Conservation (phyloP, 2,888 invertebrate genomes). For the Parnassius mnemosyne region DNA sequence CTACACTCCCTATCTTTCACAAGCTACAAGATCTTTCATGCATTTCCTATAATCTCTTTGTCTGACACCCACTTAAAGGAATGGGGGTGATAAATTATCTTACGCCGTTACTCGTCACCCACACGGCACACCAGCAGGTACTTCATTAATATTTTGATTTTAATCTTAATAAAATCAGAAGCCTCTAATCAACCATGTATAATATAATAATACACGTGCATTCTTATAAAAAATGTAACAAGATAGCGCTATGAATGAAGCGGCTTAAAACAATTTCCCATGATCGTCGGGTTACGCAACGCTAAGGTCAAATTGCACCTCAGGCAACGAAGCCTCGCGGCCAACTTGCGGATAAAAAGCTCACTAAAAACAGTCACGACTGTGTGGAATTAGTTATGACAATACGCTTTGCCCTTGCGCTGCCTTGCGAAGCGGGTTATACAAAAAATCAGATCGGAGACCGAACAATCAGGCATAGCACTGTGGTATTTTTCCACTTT, state of each 20-base stretch:
- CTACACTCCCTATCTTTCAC: too few species aligned
- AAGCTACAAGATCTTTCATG: too few species aligned
- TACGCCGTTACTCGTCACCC: too few species aligned
- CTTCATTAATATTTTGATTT: too few species aligned
- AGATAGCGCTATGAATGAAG: slow-evolving; percentile 8
- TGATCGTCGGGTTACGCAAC: slow-evolving; percentile 17
- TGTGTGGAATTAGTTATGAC: slow-evolving; percentile 1
- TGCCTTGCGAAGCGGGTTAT: slow-evolving; percentile 1
- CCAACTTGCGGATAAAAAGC: slow-evolving; percentile 11
- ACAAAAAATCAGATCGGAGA: slow-evolving; percentile 1
- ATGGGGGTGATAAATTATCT: too few species aligned
- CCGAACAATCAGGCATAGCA: background rate
- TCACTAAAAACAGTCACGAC: slow-evolving; percentile 14
- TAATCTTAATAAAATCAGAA: too few species aligned
- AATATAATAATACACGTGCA: too few species aligned
- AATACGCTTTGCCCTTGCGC: slow-evolving; percentile 9
- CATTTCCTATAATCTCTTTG: too few species aligned
- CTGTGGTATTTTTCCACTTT: background rate
- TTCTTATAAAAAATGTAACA: slow-evolving; percentile 3
- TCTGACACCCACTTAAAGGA: too few species aligned
- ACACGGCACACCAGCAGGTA: background rate
- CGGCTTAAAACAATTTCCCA: slow-evolving; percentile 15
- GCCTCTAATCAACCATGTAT: too few species aligned
- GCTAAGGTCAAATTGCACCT: slow-evolving; percentile 15
- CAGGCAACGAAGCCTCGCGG: slow-evolving; percentile 6